Percentiles rank a stretch among this genome's conserved stretches.
These are phyloP conservation scores for Sterrhoptilus dennistouni DNA, from an alignment of 2,113 vertebrate species.

Conservation along the genomic window DNA sequence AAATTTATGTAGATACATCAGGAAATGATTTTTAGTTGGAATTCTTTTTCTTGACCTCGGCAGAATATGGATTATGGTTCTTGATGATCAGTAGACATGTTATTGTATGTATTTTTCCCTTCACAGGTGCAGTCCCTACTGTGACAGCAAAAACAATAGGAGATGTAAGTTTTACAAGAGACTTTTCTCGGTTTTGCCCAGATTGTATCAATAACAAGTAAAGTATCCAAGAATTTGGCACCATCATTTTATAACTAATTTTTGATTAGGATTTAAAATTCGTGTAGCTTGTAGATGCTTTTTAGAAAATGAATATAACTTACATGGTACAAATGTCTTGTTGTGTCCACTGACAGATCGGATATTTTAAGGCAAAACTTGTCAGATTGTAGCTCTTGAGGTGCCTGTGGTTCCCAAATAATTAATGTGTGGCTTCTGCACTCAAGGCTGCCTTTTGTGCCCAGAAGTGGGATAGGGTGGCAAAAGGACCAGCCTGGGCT, in stretches of 20 bases:
- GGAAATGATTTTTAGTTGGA: not conserved
- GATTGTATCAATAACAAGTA: slow-evolving; percentile 5
- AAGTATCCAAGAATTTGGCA: not conserved
- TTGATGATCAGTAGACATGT: slow-evolving; percentile 10
- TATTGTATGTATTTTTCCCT: slow-evolving; percentile 19
- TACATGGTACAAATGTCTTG: not conserved
- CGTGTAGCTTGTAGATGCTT: not conserved
- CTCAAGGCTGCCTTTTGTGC: not conserved
- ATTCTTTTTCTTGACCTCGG: not conserved
- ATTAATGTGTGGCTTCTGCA: not conserved
- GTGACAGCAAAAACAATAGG: slow-evolving; percentile 90
- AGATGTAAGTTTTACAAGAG: slow-evolving; percentile 83
- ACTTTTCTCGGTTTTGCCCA: slow-evolving; percentile 6
- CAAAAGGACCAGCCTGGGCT: not conserved
- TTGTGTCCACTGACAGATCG: not conserved
- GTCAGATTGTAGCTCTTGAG: not conserved
- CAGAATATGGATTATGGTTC: not conserved
- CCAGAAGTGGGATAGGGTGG: not conserved
- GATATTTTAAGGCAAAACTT: not conserved
- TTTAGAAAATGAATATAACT: not conserved
- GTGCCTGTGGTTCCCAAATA: not conserved
- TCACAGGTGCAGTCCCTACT: slow-evolving; percentile 87
- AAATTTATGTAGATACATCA: not conserved
- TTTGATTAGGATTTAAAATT: not conserved
- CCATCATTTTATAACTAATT: not conserved